phyloP scores from a whole-genome alignment of 2,797 vertebrate genomes.

The Amniataba percoides region DNA sequence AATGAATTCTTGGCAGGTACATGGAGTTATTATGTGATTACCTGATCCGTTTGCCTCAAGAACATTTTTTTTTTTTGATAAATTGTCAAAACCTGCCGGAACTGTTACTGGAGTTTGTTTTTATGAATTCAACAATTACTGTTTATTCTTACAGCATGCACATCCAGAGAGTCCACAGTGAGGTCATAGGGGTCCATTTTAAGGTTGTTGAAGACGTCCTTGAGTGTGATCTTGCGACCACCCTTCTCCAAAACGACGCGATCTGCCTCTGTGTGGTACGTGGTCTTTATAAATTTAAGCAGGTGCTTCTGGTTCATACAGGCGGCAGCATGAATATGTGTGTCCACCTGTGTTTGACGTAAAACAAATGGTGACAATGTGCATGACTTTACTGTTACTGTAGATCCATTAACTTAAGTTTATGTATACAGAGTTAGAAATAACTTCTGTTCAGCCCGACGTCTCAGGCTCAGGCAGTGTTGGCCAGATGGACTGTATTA shows the following conservation, averaged over 20 bases:
- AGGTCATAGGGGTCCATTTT: slow-evolving; percentile 96
- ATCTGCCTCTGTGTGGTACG: slow-evolving; percentile 89
- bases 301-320: slow-evolving; percentile 99
- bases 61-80: no score
- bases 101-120: background rate
- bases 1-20: slow-evolving; percentile 8
- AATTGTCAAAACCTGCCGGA: background rate
- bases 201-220: slow-evolving; percentile 91
- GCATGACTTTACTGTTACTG: background rate
- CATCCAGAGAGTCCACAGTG: slow-evolving; percentile 96
- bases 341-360: slow-evolving; percentile 90
- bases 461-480: background rate
- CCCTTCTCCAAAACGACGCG: slow-evolving; percentile 89
- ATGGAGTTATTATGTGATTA: slow-evolving; percentile 2
- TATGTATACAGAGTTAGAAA: slow-evolving; percentile 17
- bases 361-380: slow-evolving; percentile 11
- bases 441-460: background rate
- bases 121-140: background rate
- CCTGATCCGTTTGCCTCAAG: slow-evolving; percentile 2
- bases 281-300: slow-evolving; percentile 93
- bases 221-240: slow-evolving; percentile 89
- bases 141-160: slow-evolving; percentile 91
- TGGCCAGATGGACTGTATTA: background rate
- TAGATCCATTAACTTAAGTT: slow-evolving; percentile 6
- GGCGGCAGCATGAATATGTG: slow-evolving; percentile 96